phyloP scores from a whole-genome alignment of 2,797 vertebrate species.

The Smutsia temminckii region DNA sequence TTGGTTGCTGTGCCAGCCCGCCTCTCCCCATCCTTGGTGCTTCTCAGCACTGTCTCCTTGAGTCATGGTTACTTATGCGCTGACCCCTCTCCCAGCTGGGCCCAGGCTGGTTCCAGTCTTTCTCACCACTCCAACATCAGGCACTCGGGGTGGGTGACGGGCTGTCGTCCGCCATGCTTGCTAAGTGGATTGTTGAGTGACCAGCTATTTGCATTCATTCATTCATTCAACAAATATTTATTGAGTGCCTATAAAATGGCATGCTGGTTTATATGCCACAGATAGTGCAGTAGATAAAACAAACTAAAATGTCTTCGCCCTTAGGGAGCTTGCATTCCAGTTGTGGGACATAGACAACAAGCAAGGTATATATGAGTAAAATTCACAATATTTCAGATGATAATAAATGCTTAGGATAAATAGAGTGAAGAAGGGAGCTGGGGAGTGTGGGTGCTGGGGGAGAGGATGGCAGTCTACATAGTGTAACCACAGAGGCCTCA shows the following conservation, averaged over 20 bases:
- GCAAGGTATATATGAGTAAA: background rate
- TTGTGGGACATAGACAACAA: background rate
- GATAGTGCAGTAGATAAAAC: background rate
- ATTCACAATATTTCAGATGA: background rate
- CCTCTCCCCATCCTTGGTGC: background rate
- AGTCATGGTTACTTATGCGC: background rate
- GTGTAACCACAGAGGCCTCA: background rate
- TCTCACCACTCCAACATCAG: background rate
- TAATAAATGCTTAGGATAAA: background rate
- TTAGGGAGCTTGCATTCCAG: background rate
- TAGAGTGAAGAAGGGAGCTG: background rate
- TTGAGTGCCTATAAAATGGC: background rate
- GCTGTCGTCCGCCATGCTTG: background rate
- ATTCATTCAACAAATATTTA: background rate
- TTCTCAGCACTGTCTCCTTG: background rate
- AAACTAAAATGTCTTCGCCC: background rate
- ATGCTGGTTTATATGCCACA: background rate
- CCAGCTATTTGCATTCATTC: background rate
- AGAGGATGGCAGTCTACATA: background rate
- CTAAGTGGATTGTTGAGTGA: background rate
- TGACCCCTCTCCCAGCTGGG: background rate
- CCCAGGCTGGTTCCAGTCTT: background rate
- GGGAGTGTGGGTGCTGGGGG: background rate
- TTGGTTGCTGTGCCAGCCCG: background rate
- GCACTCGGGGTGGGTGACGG: background rate